Evolutionary conservation across 1,140 invertebrate species (phyloP).

Genomic region (Drosophila trapezifrons): DNA sequence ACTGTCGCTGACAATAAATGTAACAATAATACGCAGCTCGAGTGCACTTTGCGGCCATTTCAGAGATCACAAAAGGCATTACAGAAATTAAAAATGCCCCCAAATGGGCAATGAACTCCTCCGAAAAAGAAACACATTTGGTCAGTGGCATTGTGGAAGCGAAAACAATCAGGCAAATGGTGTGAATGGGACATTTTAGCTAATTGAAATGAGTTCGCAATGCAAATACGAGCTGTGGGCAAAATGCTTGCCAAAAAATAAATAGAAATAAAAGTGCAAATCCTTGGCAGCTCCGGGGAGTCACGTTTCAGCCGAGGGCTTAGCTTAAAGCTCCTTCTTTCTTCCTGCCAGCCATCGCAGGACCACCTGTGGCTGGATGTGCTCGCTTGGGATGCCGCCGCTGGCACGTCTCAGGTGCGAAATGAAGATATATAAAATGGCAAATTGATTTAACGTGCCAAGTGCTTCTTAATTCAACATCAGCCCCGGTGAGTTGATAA

Average conservation of each 20-base stretch:
- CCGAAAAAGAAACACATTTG: conserved; percentile 42
- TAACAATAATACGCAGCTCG: conserved; percentile 42
- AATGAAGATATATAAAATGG: conserved; percentile 81
- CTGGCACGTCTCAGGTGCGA: conserved; percentile 73
- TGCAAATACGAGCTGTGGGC: conserved; percentile 47
- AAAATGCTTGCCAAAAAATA: conserved; percentile 53
- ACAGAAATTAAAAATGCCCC: conserved; percentile 74
- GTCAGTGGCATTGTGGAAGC: conserved; percentile 22
- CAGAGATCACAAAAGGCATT: conserved; percentile 73
- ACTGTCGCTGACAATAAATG: conserved; percentile 44
- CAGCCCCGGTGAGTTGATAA: conserved; percentile 50
- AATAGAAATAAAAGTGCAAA: conserved; percentile 64
- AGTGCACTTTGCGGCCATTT: conserved; percentile 58
- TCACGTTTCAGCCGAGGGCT: conserved; percentile 60
- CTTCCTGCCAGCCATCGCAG: conserved; percentile 5
- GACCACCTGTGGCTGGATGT: conserved; percentile 67
- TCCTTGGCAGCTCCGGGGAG: conserved; percentile 48
- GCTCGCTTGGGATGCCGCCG: conserved; percentile 24
- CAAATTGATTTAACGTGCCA: conserved; percentile 79
- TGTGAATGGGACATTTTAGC: conserved; percentile 73
- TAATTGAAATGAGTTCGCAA: conserved; percentile 71
- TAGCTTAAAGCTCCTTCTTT: conserved; percentile 35
- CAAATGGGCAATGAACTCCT: conserved; percentile 70
- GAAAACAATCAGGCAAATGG: conserved; percentile 75
- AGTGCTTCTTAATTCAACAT: conserved; percentile 66